Conservation (phyloP, 1,140 invertebrate genomes). For the Brachionus sp. region DNA sequence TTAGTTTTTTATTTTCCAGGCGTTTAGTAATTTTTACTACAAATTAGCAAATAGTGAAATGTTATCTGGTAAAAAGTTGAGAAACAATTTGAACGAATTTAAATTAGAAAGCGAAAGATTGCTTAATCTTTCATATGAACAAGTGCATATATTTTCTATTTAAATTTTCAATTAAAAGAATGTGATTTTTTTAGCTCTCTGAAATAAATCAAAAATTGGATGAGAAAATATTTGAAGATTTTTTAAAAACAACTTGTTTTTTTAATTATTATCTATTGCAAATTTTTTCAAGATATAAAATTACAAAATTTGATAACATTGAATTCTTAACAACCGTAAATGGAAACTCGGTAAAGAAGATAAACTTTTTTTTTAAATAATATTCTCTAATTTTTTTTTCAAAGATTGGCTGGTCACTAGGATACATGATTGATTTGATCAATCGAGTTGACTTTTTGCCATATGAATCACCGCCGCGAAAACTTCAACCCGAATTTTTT, state of each 20-base stretch:
- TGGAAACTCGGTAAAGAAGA: not conserved
- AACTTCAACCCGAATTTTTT: conserved; percentile 7
- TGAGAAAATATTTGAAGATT: not conserved
- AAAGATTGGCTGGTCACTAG: conserved; percentile 27
- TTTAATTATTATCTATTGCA: conserved; percentile 15
- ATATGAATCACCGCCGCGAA: not conserved
- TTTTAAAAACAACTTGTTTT: conserved; percentile 17
- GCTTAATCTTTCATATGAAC: not conserved
- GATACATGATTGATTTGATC: conserved; percentile 31
- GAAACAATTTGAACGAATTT: not conserved
- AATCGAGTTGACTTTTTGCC: conserved; percentile 40
- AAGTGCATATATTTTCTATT: not conserved
- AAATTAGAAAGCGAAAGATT: not conserved
- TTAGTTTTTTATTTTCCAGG: not conserved
- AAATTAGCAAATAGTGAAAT: conserved; percentile 24
- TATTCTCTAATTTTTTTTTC: not conserved
- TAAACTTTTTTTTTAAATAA: not conserved
- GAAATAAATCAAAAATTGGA: conserved; percentile 4
- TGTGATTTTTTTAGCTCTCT: not conserved
- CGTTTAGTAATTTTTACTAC: conserved; percentile 31
- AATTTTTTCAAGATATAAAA: conserved; percentile 11
- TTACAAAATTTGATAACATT: conserved; percentile 31
- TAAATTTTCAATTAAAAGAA: not conserved
- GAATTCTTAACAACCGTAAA: not conserved
- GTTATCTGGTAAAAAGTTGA: not conserved